Conservation (phyloP, 2,113 vertebrate genomes). For the Uria lomvia region DNA sequence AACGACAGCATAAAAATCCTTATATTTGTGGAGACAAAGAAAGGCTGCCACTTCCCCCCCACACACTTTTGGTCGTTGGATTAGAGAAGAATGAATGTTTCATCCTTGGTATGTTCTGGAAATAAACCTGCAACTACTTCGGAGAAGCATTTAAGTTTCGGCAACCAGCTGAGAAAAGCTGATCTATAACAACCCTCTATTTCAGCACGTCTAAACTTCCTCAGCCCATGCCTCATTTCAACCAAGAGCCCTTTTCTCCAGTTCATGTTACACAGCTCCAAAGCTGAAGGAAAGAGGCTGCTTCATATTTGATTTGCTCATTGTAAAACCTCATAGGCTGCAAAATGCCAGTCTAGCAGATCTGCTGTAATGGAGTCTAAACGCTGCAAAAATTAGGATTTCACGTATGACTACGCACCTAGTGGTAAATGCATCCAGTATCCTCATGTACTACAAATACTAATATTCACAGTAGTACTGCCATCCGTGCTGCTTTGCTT, state of each 20-base stretch:
- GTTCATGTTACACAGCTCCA: fast-evolving
- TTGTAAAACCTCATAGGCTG: not conserved
- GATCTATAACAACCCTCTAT: not conserved
- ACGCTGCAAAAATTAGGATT: not conserved
- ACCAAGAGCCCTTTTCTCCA: not conserved
- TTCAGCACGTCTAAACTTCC: not conserved
- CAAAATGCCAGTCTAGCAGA: not conserved
- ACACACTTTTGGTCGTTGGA: not conserved
- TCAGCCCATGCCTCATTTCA: not conserved
- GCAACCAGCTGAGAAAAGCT: not conserved
- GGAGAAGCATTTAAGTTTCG: not conserved
- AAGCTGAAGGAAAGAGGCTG: not conserved
- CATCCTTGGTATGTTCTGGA: not conserved
- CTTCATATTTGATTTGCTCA: not conserved
- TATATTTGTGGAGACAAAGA: not conserved
- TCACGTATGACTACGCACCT: not conserved
- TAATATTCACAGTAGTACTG: not conserved
- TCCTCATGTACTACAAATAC: not conserved
- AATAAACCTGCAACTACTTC: not conserved
- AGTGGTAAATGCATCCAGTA: not conserved
- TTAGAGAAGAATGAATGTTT: not conserved
- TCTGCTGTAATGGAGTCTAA: not conserved
- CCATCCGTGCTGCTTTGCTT: not conserved
- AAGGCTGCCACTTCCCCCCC: not conserved
- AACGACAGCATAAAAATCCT: not conserved